These are phyloP conservation scores for Macrostomum cliftonense DNA, from an alignment of 2,888 invertebrate genomes.

Conservation along the genomic window DNA sequence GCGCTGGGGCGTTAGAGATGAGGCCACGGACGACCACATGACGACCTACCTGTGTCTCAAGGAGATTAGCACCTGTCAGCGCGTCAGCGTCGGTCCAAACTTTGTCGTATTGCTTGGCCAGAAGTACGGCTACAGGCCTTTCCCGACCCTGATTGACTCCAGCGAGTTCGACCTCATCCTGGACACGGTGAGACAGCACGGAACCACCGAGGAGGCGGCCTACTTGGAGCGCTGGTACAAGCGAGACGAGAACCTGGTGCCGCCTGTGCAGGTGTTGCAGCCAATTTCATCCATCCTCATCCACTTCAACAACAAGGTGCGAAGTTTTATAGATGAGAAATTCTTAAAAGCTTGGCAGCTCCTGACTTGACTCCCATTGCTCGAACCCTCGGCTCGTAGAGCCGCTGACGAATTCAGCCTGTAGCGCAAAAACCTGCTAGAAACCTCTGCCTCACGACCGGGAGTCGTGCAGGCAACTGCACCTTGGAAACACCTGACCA, in stretches of 20 bases:
- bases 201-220: constrained; percentile 52
- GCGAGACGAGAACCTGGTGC: constrained; percentile 84
- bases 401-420: too few relatives aligned
- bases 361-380: too few relatives aligned
- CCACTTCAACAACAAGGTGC: constrained; percentile 89
- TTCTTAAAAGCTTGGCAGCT: too few relatives aligned
- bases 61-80: constrained; percentile 88
- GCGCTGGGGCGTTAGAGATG: constrained; percentile 94
- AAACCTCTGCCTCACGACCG: too few relatives aligned
- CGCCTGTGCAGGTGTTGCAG: constrained; percentile 76
- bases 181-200: constrained; percentile 48
- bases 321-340: too few relatives aligned
- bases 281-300: constrained; percentile 88
- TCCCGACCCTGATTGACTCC: constrained; percentile 15
- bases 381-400: too few relatives aligned
- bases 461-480: too few relatives aligned
- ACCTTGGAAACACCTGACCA: too few relatives aligned
- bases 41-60: constrained; percentile 92
- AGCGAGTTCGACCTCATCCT: constrained; percentile 54
- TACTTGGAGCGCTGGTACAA: constrained; percentile 82
- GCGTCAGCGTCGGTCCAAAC: constrained; percentile 88
- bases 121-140: constrained; percentile 24
- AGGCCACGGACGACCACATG: constrained; percentile 97
- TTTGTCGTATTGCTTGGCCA: constrained; percentile 51
- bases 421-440: too few relatives aligned